A percentile compares a stretch with the other conserved stretches of the same genome.
phyloP scores from a whole-genome alignment of 2,113 vertebrate genomes.

The Orycteropus afer region DNA sequence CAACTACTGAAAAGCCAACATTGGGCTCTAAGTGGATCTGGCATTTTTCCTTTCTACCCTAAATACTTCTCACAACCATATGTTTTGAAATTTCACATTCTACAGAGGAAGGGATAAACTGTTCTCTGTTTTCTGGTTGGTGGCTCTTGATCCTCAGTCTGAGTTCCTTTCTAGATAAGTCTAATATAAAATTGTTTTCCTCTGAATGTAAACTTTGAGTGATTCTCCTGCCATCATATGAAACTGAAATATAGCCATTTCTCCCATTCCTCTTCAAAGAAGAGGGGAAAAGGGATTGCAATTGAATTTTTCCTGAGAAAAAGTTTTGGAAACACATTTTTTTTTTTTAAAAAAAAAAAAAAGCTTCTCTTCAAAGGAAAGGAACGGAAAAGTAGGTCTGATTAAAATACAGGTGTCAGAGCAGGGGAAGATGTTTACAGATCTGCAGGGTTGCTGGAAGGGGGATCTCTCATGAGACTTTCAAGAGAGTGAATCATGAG shows the following conservation, averaged over 20 bases:
- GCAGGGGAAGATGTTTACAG: background rate
- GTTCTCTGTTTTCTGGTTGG: background rate
- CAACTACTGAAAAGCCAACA: background rate
- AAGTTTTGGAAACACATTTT: conserved; percentile 2
- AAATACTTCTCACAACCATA: background rate
- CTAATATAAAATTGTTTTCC: conserved; percentile 53
- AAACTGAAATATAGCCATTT: conserved; percentile 19
- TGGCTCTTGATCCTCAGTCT: background rate
- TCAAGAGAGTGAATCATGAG: conserved; percentile 65
- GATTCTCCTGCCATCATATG: background rate
- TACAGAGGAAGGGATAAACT: background rate
- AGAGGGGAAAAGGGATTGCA: background rate
- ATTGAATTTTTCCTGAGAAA: conserved; percentile 31
- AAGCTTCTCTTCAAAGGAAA: conserved; percentile 31
- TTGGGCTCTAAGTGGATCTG: background rate
- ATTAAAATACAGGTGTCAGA: conserved; percentile 53
- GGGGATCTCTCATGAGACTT: background rate
- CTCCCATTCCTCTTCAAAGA: background rate
- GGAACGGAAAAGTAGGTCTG: background rate
- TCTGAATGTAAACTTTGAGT: background rate
- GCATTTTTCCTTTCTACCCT: background rate
- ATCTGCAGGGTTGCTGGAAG: conserved; percentile 41
- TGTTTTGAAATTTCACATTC: conserved; percentile 41
- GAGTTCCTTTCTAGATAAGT: conserved; percentile 21
- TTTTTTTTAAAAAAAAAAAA: background rate